Evolutionary conservation across 1,140 invertebrate species (phyloP), one percentile per base, ranked within the genome.

Genomic region (Chymomyza costata): DNA sequence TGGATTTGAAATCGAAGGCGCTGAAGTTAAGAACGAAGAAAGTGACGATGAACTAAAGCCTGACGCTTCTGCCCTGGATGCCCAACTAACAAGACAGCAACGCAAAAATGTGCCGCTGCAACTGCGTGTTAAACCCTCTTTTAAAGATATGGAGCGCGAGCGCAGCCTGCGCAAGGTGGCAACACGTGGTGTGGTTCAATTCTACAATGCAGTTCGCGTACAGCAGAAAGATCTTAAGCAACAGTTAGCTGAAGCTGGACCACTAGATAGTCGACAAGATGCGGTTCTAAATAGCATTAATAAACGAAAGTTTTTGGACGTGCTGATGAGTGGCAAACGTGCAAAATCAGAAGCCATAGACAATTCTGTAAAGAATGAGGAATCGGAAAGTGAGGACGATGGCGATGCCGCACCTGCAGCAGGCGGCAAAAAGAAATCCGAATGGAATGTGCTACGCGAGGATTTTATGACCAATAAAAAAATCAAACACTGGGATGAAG

Each of bases 401-500:
- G 17, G 51, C 16, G 39, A 25, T 0, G 17, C 10, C 2, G 35
- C 21, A 13, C 13, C 21, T 15, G n/a, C 32, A 8, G n/a, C 25
- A 1, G 59, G 60, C 13, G 60, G 63, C 28, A 71, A 65, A 63
- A 73, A 73, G 58, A 86, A 76, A 57, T 85, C 57, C 88, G 91
- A 91, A 87, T 86, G 82, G 82, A 83, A 87, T 89, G 86, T 88
- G 89, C 65, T 90, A 19, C 67, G 91, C 45, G 93, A 95, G 73
- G 93, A 96, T 84, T 97, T 94, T 82, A 93, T 94, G 89, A 93
- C 94, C 89, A 92, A 92, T 66, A 92, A 93, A 15, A 93, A 93
- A 86, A 89, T 95, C 86, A 96, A 95, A 87, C 93, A 97, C 86
- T 97, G 95, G 95, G 93, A 96, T 83, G 94, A 94, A 86, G 89